Evolutionary conservation across 1,140 invertebrate genomes (phyloP).

Genomic region (Drosophila athabasca): DNA sequence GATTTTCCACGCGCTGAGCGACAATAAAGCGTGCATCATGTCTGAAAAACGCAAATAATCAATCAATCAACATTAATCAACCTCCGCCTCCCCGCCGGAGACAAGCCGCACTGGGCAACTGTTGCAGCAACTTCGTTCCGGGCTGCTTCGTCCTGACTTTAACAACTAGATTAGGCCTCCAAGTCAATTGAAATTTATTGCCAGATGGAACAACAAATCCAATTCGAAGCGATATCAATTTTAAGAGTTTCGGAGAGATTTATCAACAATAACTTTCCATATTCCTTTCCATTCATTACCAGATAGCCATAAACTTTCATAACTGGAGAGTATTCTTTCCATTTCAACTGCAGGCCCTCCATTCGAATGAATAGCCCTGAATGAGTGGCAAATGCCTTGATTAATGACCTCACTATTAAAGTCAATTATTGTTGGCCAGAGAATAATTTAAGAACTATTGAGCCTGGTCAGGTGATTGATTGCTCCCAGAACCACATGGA

Average conservation of each 20-base stretch:
- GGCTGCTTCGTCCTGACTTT: constrained; percentile 39
- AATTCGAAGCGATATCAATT: constrained; percentile 16
- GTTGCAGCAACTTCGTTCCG: constrained; percentile 38
- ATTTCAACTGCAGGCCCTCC: constrained; percentile 14
- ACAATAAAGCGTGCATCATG: constrained; percentile 79
- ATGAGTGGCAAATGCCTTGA: constrained; percentile 15
- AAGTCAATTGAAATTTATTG: constrained; percentile 48
- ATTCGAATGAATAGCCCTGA: constrained; percentile 5
- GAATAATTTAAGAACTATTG: constrained; percentile 36
- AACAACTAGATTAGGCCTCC: constrained; percentile 52
- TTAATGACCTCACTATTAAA: constrained; percentile 51
- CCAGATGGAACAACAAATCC: constrained; percentile 21
- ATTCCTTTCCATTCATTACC: constrained; percentile 15
- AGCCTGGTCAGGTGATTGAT: constrained; percentile 48
- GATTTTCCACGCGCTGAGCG: constrained; percentile 73
- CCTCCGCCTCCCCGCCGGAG: constrained; percentile 15
- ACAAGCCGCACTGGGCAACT: constrained; percentile 43
- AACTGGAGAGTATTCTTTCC: constrained; percentile 1
- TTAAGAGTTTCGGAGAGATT: constrained; percentile 25
- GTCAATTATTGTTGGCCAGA: constrained; percentile 48
- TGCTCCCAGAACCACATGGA: background rate
- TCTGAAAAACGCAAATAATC: constrained; percentile 82
- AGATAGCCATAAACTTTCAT: constrained; percentile 27
- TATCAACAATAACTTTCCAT: constrained; percentile 24
- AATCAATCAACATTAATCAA: constrained; percentile 83